These are phyloP conservation scores for Nyctalus aviator DNA, from an alignment of 2,797 vertebrate species.

Conservation along the genomic window DNA sequence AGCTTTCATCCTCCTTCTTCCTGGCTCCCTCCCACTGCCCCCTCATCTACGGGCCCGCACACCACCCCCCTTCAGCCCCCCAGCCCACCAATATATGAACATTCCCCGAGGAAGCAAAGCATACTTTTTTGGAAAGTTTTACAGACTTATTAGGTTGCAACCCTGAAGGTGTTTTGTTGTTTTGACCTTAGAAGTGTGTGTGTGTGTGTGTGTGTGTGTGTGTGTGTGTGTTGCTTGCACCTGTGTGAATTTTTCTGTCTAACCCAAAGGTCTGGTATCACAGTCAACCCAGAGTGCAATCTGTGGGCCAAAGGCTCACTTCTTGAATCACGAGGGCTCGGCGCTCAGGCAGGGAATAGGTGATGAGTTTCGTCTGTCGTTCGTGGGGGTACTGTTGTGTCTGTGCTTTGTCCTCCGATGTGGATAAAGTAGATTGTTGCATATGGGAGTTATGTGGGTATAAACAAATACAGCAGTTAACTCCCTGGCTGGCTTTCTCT, in stretches of 20 bases:
- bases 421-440: slow-evolving; percentile 22
- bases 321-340: background rate
- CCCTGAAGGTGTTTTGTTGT: slow-evolving; percentile 43
- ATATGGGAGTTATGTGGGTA: slow-evolving; percentile 8
- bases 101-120: background rate
- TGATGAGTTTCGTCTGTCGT: background rate
- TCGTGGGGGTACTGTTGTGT: background rate
- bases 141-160: slow-evolving; percentile 21
- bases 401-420: slow-evolving; percentile 49
- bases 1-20: background rate
- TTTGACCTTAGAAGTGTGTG: slow-evolving; percentile 44
- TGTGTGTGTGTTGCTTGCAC: background rate
- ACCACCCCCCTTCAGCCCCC: background rate
- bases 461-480: slow-evolving; percentile 43
- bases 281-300: slow-evolving; percentile 6
- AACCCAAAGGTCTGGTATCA: background rate
- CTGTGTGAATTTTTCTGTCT: background rate
- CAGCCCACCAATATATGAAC: background rate
- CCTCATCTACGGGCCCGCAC: background rate
- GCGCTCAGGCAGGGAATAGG: background rate
- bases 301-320: background rate
- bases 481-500: slow-evolving; percentile 59
- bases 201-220: background rate
- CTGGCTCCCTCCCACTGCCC: too few relatives aligned
- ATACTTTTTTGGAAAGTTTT: slow-evolving; percentile 38